Conservation (phyloP, 2,113 vertebrate genomes). For the Chionis minor region DNA sequence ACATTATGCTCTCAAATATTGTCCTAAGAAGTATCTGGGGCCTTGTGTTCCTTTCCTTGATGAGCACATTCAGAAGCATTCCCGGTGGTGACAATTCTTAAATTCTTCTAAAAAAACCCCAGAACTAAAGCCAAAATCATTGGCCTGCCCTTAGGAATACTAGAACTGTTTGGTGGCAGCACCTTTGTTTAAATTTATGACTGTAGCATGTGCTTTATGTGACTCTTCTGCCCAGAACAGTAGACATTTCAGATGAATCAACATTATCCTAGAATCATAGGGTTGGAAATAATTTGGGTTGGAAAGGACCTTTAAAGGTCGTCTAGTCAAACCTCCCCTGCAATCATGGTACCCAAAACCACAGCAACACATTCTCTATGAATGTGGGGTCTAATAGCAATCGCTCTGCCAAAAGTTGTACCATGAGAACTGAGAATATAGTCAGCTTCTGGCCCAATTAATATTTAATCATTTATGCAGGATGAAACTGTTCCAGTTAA, state of each 20-base stretch:
- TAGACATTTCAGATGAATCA: background rate
- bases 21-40: background rate
- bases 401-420: background rate
- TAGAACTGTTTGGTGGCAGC: background rate
- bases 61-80: background rate
- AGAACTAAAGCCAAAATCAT: background rate
- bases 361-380: accelerated
- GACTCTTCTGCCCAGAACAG: background rate
- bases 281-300: background rate
- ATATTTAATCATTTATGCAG: background rate
- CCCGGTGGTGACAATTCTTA: background rate
- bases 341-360: background rate
- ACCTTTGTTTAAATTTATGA: background rate
- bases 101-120: background rate
- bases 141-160: background rate
- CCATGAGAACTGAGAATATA: background rate
- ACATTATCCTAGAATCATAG: background rate
- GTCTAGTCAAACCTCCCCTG: background rate
- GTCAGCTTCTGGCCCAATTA: background rate
- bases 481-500: background rate
- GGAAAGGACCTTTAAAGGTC: background rate
- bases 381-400: background rate
- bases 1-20: background rate
- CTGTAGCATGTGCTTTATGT: background rate
- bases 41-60: background rate